phyloP scores from a whole-genome alignment of 2,113 vertebrate species.

The Scolopax mira region DNA sequence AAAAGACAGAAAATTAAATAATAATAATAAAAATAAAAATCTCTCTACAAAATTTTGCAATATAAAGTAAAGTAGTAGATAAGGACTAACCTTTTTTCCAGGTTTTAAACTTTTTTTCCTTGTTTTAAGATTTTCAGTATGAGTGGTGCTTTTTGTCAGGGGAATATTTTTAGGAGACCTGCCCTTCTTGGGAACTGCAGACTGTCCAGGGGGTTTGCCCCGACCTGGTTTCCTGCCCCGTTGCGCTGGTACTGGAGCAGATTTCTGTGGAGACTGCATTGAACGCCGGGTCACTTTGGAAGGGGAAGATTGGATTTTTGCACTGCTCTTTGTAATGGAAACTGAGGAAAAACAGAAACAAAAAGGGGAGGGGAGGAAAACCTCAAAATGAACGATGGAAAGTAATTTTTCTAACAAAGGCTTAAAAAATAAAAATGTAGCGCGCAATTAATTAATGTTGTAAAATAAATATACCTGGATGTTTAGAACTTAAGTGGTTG shows the following conservation, averaged over 20 bases:
- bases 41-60: constrained; percentile 23
- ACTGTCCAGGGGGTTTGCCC: constrained; percentile 78
- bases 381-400: constrained; percentile 65
- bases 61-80: constrained; percentile 56
- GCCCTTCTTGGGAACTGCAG: constrained; percentile 78
- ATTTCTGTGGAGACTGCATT: constrained; percentile 85
- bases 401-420: constrained; percentile 61
- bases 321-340: constrained; percentile 79
- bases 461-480: constrained; percentile 27
- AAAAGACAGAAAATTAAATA: constrained; percentile 28
- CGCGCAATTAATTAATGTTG: constrained; percentile 39
- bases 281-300: constrained; percentile 83
- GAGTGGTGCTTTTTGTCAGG: constrained; percentile 62
- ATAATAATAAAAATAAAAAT: not conserved
- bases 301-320: constrained; percentile 76
- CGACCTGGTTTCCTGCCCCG: constrained; percentile 82
- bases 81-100: constrained; percentile 88
- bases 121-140: constrained; percentile 73
- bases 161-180: constrained; percentile 70
- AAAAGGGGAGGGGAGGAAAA: constrained; percentile 55
- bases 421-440: constrained; percentile 28
- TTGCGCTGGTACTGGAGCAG: constrained; percentile 76
- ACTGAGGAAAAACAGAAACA: constrained; percentile 76
- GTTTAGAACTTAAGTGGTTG: constrained; percentile 11
- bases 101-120: constrained; percentile 87